Evolutionary conservation across 2,797 vertebrate species (phyloP).

Genomic region (Buceros bicornis): DNA sequence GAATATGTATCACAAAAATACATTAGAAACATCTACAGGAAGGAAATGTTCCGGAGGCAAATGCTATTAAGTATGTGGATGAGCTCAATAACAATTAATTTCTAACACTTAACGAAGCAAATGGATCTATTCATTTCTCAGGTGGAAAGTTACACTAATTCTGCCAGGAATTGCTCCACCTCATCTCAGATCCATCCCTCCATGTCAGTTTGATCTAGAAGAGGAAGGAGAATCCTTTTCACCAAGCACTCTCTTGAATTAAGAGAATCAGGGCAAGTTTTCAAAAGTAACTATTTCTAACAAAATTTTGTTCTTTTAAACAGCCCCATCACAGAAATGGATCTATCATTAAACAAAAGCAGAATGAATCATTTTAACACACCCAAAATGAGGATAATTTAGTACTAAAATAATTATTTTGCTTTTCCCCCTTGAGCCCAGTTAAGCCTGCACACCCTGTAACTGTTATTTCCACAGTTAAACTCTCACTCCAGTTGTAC

Average conservation of each 20-base stretch:
- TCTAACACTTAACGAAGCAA: background rate
- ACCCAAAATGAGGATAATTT: background rate
- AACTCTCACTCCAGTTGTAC: background rate
- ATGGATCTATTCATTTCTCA: slow-evolving; percentile 6
- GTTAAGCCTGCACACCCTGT: background rate
- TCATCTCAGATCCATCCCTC: background rate
- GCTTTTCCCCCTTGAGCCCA: background rate
- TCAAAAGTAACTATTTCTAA: background rate
- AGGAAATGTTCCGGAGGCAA: slow-evolving; percentile 9
- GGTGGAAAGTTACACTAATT: slow-evolving; percentile 22
- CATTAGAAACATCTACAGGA: background rate
- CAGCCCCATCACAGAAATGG: background rate
- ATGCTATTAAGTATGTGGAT: background rate
- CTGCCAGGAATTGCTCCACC: background rate
- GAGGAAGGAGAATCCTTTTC: background rate
- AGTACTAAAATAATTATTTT: background rate
- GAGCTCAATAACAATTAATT: slow-evolving; percentile 40
- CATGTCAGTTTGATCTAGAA: background rate
- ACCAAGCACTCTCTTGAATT: background rate
- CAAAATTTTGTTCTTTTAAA: background rate
- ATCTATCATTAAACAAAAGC: background rate
- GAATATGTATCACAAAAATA: slow-evolving; percentile 6
- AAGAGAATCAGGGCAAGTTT: background rate
- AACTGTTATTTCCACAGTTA: background rate
- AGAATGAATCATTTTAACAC: background rate